phyloP scores from a whole-genome alignment of 2,113 vertebrate genomes.

The Embiotoca jacksoni region DNA sequence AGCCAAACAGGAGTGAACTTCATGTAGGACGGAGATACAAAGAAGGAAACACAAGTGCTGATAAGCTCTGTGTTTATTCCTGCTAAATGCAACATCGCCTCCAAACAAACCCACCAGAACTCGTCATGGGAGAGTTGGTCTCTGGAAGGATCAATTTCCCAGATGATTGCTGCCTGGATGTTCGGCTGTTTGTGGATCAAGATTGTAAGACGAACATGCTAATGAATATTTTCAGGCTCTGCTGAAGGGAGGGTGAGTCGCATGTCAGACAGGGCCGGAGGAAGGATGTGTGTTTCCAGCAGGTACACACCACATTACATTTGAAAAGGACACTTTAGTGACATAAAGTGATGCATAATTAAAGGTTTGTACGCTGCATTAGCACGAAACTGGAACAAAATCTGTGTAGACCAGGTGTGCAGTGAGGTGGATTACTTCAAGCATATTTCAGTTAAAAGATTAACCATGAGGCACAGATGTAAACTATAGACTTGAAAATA shows the following conservation, averaged over 20 bases:
- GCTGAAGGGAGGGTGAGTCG: conserved; percentile 23
- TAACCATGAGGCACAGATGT: no score
- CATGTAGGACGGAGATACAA: not conserved
- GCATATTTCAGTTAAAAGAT: no score
- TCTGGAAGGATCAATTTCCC: conserved; percentile 55
- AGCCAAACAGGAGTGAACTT: no score
- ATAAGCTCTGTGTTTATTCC: conserved; percentile 38
- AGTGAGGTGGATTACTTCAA: no score
- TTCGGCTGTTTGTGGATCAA: conserved; percentile 56
- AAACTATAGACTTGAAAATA: no score
- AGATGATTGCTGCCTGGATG: conserved; percentile 46
- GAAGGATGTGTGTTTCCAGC: not conserved
- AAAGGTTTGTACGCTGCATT: no score
- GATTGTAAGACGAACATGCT: conserved; percentile 20
- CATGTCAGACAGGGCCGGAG: not conserved
- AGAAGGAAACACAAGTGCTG: conserved; percentile 7
- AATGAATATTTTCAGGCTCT: conserved; percentile 59
- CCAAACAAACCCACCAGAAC: conserved; percentile 23
- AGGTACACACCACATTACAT: no score
- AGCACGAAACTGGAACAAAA: no score
- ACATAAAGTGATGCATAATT: no score
- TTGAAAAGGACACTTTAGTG: no score
- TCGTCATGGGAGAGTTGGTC: conserved; percentile 23
- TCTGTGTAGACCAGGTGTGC: no score
- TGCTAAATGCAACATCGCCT: conserved; percentile 11